Base-by-base conservation (phyloP, 2,888 invertebrate species). In the Sussaba pulchella region DNA sequence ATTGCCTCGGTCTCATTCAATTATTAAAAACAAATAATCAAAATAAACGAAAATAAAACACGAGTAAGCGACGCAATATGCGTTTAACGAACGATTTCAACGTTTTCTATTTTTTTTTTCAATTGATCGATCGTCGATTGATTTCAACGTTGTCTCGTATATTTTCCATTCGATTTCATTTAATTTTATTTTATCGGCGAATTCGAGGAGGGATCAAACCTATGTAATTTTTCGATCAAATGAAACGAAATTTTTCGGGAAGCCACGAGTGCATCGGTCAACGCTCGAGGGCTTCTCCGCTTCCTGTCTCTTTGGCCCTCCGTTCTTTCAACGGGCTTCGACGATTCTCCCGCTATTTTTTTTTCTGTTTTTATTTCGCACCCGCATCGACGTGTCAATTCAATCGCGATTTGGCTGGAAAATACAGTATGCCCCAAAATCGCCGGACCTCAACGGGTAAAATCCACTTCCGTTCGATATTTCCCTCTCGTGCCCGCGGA, bases 201-300 rank as follows among this genome's bases (percentile, higher is more conserved):
- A 69, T 54, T 41, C 41, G 54, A 17, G 41, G 24, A 21, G 24
- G 67, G 39, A 69, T 69, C 54, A 17, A 54, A 41, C 54, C 36
- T 17, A 36, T 26, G 66, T 64, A 47, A 66, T 31, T 5, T 5
- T 66, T 66, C 31, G 50, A 66, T 66, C 50, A 19, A 6, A 6
- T 1, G 31, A 36, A 45, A 50, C 47, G 50, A 50, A 36, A n/a
- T n/a, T 45, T 66, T 66, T 47, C 43, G 63, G 47, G 36, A n/a
- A n/a, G n/a, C n/a, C n/a, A n/a, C 24, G 47, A 47, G 21, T 63
- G 41, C 72, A 59, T 41, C 50, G 59, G 47, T 72, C 52, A 67
- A 50, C 57, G 59, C 59, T 50, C 24, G 31, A 61, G 66, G 61
- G 66, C 6, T 67, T 52, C 52, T 21, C 31, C 41, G 54, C 54